phyloP scores from a whole-genome alignment of 2,113 vertebrate species.

The Stomatorhinus ivindoensis region DNA sequence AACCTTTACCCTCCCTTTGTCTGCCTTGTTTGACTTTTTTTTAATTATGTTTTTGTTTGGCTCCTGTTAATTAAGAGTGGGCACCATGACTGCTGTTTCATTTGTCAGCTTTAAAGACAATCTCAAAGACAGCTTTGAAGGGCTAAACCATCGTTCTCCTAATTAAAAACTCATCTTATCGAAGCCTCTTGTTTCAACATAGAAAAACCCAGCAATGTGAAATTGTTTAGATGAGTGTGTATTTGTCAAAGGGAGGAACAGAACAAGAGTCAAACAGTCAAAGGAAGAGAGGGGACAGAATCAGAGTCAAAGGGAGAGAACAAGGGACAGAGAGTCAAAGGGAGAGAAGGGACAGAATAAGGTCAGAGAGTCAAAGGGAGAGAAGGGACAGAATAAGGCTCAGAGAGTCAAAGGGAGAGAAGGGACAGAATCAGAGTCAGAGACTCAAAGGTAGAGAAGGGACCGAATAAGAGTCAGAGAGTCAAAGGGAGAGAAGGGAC shows the following conservation, averaged over 20 bases:
- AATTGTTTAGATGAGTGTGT: background rate
- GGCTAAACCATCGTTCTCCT: background rate
- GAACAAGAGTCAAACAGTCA: background rate
- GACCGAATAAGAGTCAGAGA: background rate
- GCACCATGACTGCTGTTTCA: background rate
- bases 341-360: background rate
- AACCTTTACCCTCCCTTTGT: background rate
- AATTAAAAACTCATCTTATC: background rate
- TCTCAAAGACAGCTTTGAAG: background rate
- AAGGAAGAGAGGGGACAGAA: background rate
- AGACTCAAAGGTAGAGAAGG: background rate
- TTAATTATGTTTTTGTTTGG: background rate
- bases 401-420: background rate
- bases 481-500: background rate
- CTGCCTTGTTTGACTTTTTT: background rate
- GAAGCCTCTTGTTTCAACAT: background rate
- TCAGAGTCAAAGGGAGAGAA: background rate
- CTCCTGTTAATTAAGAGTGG: background rate
- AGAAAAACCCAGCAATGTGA: background rate
- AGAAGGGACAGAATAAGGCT: background rate
- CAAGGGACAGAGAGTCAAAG: background rate
- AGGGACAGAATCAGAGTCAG: background rate
- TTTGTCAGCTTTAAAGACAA: background rate
- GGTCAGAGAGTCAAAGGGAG: background rate
- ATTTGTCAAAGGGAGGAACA: background rate